Evolutionary conservation across 64 coral and sea anemone species (phyloP).

Genomic region (Actinia equina): DNA sequence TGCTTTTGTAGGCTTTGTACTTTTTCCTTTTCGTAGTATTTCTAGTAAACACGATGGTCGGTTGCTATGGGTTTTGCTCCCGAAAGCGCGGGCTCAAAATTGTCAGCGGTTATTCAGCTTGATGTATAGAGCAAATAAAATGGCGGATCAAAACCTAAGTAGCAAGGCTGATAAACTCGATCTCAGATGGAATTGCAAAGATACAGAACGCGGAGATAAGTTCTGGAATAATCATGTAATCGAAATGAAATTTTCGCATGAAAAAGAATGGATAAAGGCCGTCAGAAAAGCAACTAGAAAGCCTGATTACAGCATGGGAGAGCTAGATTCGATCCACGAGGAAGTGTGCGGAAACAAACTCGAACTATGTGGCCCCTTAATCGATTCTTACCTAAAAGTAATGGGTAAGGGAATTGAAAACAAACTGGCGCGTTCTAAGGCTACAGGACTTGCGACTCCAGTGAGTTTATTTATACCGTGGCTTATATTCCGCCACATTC

Average conservation of each 20-base stretch:
- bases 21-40: background rate
- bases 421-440: constrained; percentile 36
- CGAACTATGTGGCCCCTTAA: constrained; percentile 42
- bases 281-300: constrained; percentile 23
- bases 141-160: constrained; percentile 21
- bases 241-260: constrained; percentile 54
- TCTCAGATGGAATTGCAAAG: constrained; percentile 26
- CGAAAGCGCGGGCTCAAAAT: constrained; percentile 31
- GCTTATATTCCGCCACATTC: constrained; percentile 46
- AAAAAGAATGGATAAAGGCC: constrained; percentile 46
- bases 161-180: constrained; percentile 3
- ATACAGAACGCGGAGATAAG: constrained; percentile 27
- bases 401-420: constrained; percentile 36
- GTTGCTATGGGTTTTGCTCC: constrained; percentile 32
- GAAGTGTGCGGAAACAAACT: constrained; percentile 56
- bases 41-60: background rate
- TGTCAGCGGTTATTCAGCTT: constrained; percentile 22
- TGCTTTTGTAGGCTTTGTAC: background rate
- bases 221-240: constrained; percentile 40
- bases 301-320: constrained; percentile 57
- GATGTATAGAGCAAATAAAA: constrained; percentile 1
- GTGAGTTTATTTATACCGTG: constrained; percentile 49
- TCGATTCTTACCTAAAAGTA: constrained; percentile 47
- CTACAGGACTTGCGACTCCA: constrained; percentile 31
- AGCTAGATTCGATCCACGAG: constrained; percentile 28